phyloP scores from a whole-genome alignment of 2,797 vertebrate species.

The Crotalus adamanteus region DNA sequence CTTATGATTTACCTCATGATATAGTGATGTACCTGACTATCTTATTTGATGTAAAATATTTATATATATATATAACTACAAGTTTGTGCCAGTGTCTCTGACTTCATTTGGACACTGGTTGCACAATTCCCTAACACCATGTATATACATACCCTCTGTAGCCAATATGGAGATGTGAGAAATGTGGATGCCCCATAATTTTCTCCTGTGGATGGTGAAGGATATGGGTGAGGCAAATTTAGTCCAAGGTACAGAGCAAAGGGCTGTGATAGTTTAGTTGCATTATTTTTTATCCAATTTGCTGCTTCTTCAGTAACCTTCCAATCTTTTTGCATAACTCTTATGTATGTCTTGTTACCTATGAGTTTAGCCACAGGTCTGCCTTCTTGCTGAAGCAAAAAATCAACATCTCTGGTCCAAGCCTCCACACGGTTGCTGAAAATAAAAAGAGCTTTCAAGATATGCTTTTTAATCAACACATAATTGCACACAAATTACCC shows the following conservation, averaged over 20 bases:
- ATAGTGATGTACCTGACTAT: no score
- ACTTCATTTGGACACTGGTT: no score
- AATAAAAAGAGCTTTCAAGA: constrained; percentile 23
- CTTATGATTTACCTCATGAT: no score
- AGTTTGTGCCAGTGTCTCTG: no score
- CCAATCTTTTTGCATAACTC: constrained; percentile 88
- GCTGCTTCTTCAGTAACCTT: constrained; percentile 78
- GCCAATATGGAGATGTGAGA: constrained; percentile 90
- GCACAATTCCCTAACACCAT: no score
- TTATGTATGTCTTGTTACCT: constrained; percentile 74
- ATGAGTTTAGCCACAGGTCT: constrained; percentile 82
- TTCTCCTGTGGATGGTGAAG: constrained; percentile 83
- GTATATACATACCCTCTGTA: constrained; percentile 78
- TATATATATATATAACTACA: no score
- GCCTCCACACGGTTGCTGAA: constrained; percentile 94
- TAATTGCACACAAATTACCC: not conserved
- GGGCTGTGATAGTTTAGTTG: constrained; percentile 71
- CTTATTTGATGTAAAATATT: no score
- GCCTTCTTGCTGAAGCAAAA: constrained; percentile 90
- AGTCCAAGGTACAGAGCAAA: constrained; percentile 93
- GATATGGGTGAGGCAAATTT: constrained; percentile 93
- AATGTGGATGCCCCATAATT: constrained; percentile 92
- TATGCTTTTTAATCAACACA: not conserved
- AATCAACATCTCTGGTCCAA: constrained; percentile 90
- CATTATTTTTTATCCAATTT: constrained; percentile 81